Conservation (phyloP, 2,888 invertebrate species). For the Acronicta aceris region DNA sequence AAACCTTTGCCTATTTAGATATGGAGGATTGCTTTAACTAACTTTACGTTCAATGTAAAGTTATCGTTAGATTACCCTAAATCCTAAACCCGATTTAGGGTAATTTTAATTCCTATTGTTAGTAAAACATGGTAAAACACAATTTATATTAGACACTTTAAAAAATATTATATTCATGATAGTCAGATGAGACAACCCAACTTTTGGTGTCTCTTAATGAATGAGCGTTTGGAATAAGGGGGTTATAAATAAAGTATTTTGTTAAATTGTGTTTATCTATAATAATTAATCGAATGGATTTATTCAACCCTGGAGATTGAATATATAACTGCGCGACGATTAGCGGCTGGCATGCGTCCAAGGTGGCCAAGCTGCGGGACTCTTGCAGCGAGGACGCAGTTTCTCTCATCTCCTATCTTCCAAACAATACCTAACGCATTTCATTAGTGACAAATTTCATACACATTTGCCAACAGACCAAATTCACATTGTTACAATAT, state of each 20-base stretch:
- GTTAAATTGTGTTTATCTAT: slow-evolving; percentile 8
- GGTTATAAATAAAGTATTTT: too few species aligned
- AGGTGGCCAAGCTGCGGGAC: slow-evolving; percentile 57
- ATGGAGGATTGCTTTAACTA: too few species aligned
- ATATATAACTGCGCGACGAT: slow-evolving; percentile 79
- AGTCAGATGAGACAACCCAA: too few species aligned
- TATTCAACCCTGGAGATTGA: slow-evolving; percentile 65
- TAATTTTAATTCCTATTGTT: too few species aligned
- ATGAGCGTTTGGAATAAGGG: neutral
- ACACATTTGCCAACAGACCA: slow-evolving; percentile 20
- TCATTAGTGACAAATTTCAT: slow-evolving; percentile 35
- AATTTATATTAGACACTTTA: too few species aligned
- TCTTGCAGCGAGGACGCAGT: slow-evolving; percentile 67
- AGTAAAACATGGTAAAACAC: too few species aligned
- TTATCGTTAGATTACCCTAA: too few species aligned
- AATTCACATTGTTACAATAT: slow-evolving; percentile 11
- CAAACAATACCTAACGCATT: slow-evolving; percentile 28
- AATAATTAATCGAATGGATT: slow-evolving; percentile 29
- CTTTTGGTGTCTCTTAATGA: neutral
- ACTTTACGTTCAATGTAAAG: too few species aligned
- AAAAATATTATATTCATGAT: too few species aligned
- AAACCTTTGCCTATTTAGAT: too few species aligned
- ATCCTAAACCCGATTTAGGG: too few species aligned
- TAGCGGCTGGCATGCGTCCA: slow-evolving; percentile 82
- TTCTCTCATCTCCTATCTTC: slow-evolving; percentile 58